Evolutionary conservation across 2,888 invertebrate species (phyloP).

Genomic region (Athalia rosae): DNA sequence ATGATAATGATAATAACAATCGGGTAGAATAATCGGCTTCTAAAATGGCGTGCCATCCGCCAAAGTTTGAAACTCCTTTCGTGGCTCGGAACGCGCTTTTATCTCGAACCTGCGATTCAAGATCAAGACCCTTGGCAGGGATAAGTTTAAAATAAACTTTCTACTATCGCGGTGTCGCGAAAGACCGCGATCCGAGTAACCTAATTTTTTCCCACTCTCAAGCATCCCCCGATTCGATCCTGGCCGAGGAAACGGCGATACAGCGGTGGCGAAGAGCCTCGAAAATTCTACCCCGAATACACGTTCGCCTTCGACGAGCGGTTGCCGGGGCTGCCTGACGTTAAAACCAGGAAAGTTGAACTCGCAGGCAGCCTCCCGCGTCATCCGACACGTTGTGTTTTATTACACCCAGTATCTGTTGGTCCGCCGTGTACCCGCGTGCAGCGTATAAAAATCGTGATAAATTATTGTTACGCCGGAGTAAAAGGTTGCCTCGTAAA

Average conservation of each 20-base stretch:
- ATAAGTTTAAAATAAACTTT: neutral
- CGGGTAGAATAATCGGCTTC: constrained; percentile 6
- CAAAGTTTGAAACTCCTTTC: neutral
- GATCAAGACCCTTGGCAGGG: neutral
- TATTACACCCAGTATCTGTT: constrained; percentile 22
- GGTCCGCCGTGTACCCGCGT: neutral
- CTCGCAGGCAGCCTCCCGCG: neutral
- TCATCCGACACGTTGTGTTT: constrained; percentile 1
- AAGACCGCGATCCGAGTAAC: neutral
- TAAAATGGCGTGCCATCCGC: neutral
- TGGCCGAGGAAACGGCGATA: neutral
- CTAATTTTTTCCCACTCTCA: neutral
- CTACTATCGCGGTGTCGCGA: too few species aligned
- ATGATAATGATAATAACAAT: neutral
- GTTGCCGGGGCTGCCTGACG: neutral
- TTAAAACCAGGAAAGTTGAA: constrained; percentile 8
- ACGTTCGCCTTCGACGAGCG: neutral
- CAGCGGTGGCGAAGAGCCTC: neutral
- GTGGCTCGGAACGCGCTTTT: neutral
- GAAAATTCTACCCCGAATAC: too few species aligned
- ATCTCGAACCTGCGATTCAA: neutral
- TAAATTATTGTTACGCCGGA: constrained; percentile 32
- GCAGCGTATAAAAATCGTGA: constrained; percentile 19
- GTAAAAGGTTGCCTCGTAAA: constrained; percentile 29
- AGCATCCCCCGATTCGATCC: constrained; percentile 10